Base-by-base conservation (phyloP, 1,140 invertebrate species). In the Asobara japonica region DNA sequence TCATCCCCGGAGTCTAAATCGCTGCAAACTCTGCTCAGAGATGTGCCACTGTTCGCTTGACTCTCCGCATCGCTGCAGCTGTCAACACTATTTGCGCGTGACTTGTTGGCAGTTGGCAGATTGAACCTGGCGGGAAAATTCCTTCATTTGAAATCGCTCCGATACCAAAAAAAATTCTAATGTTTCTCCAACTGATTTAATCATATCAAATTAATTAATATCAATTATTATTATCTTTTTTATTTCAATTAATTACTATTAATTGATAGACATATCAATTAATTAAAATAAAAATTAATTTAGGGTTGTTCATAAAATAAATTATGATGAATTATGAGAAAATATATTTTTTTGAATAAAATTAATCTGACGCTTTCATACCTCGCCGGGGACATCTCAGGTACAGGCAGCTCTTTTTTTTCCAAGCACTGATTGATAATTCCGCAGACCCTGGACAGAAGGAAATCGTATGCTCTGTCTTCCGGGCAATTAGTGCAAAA, bases 401-500 rank as follows among this genome's bases (percentile, higher is more conserved):
- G 83, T 20, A 93, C 89, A 11, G 92, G 91, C 27, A 93, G 76
- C 36, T 89, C 88, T 79, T 89, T 90, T 78, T 91, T 91, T 65
- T 90, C 90, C 48, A 91, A 82, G 78, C 91, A 92, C 20, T 90
- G 82, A 74, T 90, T 90, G 73, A 93, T 91, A 38, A 93, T 90
- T 13, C 89, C 89, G 70, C 90, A 92, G 1, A 92, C 89, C 76
- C 89, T 87, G 20, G 89, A 89, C 61, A 93, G 76, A 0, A 92
- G 78, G 20, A 88, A 87, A 80, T 93, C 91, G 75, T 91, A 92
- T 6, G 87, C 83, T 64, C 90, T 90, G 75, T 92, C 91, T 76
- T 92, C 90, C 2, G 92, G 92, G 78, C 91, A 92, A 45, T 88
- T 88, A 0, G 85, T 88, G 76, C 90, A 91, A 82, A 93, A 93